Evolutionary conservation across 2,888 invertebrate species (phyloP).

Genomic region (Copidosoma aretas): DNA sequence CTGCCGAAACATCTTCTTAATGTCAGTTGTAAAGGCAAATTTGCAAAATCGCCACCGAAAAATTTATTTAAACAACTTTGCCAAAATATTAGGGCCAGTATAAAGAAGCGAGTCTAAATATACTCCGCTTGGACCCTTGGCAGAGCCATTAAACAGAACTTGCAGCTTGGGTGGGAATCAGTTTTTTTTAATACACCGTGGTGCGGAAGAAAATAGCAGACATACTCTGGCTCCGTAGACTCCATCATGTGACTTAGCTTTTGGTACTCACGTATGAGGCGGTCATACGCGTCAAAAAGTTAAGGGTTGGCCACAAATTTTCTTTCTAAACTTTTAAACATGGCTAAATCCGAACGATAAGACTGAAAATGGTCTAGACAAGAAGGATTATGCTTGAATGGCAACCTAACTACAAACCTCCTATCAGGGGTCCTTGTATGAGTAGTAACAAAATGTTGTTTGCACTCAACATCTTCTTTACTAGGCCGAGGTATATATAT

Average conservation of each 20-base stretch:
- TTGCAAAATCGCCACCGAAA: constrained; percentile 1
- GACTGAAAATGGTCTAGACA: too few relatives aligned
- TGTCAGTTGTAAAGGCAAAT: neutral
- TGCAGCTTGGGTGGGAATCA: neutral
- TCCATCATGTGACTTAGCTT: too few relatives aligned
- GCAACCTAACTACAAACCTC: neutral
- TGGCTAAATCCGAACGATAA: too few relatives aligned
- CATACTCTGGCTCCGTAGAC: too few relatives aligned
- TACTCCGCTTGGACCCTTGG: neutral
- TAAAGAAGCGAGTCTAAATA: neutral
- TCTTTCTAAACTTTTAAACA: too few relatives aligned
- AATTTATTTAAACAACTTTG: neutral
- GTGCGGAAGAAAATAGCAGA: neutral
- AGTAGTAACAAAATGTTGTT: neutral
- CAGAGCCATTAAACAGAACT: constrained; percentile 4
- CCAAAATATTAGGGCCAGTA: constrained; percentile 2
- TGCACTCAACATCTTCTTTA: neutral
- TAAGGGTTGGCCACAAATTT: too few relatives aligned
- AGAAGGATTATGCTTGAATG: neutral
- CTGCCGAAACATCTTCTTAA: constrained; percentile 1
- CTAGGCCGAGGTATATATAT: too few relatives aligned
- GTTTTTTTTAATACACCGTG: constrained; percentile 5
- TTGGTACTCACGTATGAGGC: too few relatives aligned
- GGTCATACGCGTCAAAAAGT: too few relatives aligned
- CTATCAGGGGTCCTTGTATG: neutral